These are phyloP conservation scores for Leptocoma aspasia DNA, from an alignment of 2,113 vertebrate genomes.

Conservation along the genomic window DNA sequence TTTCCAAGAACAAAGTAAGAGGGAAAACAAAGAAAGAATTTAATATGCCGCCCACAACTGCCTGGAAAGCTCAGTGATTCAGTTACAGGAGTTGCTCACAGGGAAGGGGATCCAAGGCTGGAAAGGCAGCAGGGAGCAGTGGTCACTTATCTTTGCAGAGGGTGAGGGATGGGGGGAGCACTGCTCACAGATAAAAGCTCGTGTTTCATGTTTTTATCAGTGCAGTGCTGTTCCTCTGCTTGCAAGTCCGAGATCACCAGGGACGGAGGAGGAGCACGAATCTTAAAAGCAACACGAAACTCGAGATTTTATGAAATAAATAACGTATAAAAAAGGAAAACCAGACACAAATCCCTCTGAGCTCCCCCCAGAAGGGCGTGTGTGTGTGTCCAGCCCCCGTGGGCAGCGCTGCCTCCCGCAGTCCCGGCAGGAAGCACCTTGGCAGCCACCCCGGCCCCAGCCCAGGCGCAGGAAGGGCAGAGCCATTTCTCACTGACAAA, in stretches of 20 bases:
- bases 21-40: background rate
- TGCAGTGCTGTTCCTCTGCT: background rate
- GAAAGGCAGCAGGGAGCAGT: constrained; percentile 16
- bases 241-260: background rate
- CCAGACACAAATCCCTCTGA: background rate
- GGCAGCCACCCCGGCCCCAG: constrained; percentile 39
- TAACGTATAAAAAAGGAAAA: no score
- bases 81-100: constrained; percentile 37
- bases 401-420: background rate
- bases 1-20: background rate
- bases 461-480: constrained; percentile 41
- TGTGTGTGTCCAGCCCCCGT: background rate
- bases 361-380: background rate
- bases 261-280: background rate
- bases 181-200: background rate
- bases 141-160: constrained; percentile 46
- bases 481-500: constrained; percentile 51
- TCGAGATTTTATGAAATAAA: background rate
- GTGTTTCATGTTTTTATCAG: background rate
- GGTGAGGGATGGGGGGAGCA: background rate
- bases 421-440: constrained; percentile 54
- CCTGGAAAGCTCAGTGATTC: constrained; percentile 35
- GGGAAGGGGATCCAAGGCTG: background rate
- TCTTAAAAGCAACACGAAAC: background rate
- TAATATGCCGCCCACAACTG: background rate